A percentile compares a stretch with the other conserved stretches of the same genome.
Evolutionary conservation across 1,140 invertebrate species (phyloP).

Genomic region (Colletes latitarsis): DNA sequence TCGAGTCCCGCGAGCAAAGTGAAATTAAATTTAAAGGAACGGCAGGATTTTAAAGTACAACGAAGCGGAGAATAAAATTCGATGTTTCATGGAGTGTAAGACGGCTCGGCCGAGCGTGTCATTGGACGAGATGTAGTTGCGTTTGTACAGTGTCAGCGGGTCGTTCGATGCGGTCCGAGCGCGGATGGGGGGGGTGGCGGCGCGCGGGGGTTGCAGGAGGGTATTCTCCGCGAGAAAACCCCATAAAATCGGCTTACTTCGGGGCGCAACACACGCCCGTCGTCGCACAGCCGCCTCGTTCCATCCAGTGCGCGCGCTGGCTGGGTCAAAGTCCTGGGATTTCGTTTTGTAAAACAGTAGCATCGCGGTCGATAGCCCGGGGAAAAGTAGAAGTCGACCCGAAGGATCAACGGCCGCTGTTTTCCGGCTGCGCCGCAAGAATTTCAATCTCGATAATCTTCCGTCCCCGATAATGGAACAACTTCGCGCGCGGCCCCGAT

Average conservation of each 20-base stretch:
- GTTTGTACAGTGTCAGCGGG: conserved; percentile 64
- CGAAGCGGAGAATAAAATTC: conserved; percentile 49
- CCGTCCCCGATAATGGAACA: conserved; percentile 41
- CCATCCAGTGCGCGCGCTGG: conserved; percentile 1
- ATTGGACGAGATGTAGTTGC: conserved; percentile 39
- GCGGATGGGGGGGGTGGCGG: conserved; percentile 12
- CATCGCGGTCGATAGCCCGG: conserved; percentile 30
- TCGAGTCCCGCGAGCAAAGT: conserved; percentile 4
- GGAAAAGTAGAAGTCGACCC: conserved; percentile 1
- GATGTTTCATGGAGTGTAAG: conserved; percentile 51
- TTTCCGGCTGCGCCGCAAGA: conserved; percentile 16
- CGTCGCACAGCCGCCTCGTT: background rate
- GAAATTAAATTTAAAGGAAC: conserved; percentile 49
- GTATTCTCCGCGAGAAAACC: conserved; percentile 57
- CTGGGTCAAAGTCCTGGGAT: conserved; percentile 46
- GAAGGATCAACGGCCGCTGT: background rate
- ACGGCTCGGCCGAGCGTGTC: conserved; percentile 4
- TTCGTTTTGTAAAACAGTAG: conserved; percentile 62
- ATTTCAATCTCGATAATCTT: conserved; percentile 47
- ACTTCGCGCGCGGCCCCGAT: conserved; percentile 10
- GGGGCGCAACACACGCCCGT: conserved; percentile 40
- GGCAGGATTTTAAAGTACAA: conserved; percentile 41
- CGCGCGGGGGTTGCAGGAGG: no score
- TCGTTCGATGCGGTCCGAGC: conserved; percentile 42
- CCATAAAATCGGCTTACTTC: conserved; percentile 73